phyloP scores from a whole-genome alignment of 2,888 invertebrate species.

The Acanthosepion lycidas region DNA sequence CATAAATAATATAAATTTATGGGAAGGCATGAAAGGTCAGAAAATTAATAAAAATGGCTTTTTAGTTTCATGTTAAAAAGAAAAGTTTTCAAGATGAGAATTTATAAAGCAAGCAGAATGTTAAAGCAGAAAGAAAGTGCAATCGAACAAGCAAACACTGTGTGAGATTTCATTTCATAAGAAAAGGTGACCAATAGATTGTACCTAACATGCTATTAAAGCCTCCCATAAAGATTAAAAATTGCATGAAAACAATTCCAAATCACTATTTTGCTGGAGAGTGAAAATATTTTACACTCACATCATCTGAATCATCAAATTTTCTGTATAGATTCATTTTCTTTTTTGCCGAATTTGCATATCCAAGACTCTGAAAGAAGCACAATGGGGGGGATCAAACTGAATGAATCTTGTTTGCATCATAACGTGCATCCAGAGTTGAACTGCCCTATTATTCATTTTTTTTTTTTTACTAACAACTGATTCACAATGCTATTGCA shows the following conservation, averaged over 20 bases:
- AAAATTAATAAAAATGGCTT: too few relatives aligned
- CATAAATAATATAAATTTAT: too few relatives aligned
- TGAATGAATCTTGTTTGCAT: background rate
- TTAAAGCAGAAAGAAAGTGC: background rate
- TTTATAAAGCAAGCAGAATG: background rate
- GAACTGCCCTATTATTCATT: too few relatives aligned
- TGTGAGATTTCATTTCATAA: background rate
- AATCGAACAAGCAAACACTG: background rate
- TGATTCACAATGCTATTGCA: too few relatives aligned
- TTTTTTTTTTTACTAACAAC: too few relatives aligned
- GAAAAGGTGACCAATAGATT: background rate
- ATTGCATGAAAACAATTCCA: background rate
- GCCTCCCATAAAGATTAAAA: background rate
- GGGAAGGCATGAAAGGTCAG: too few relatives aligned
- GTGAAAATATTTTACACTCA: background rate
- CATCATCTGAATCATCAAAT: constrained; percentile 22
- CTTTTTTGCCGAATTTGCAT: background rate
- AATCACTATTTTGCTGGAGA: background rate
- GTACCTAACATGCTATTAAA: background rate
- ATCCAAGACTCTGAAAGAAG: background rate
- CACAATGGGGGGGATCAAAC: background rate
- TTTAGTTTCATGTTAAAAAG: too few relatives aligned
- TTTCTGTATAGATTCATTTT: background rate
- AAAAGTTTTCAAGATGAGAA: too few relatives aligned
- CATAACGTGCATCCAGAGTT: too few relatives aligned